Conservation (phyloP, 1,140 invertebrate genomes). For the Magallana gigas region DNA sequence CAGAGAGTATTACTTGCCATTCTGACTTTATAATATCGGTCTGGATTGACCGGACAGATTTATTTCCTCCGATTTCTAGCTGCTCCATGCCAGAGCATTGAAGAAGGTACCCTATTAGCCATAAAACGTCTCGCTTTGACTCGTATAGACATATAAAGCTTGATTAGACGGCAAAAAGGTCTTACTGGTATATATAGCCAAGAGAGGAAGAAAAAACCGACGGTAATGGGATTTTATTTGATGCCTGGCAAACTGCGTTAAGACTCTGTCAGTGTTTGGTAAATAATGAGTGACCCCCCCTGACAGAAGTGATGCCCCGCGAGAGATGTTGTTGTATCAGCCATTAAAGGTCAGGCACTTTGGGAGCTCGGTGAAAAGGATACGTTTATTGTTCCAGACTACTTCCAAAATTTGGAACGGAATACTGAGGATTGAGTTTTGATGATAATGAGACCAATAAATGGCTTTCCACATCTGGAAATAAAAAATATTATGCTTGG, state of each 20-base stretch:
- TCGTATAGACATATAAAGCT: background rate
- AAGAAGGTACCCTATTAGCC: background rate
- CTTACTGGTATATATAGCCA: background rate
- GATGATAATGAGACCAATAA: too few relatives aligned
- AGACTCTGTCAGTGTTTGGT: background rate
- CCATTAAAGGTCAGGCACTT: too few relatives aligned
- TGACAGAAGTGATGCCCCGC: background rate
- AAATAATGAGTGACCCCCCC: constrained; percentile 21
- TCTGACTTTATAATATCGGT: background rate
- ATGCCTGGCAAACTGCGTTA: background rate
- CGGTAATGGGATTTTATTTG: constrained; percentile 2
- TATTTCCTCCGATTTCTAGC: background rate
- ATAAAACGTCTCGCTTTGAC: background rate
- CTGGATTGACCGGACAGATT: constrained; percentile 11
- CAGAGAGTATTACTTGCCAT: background rate
- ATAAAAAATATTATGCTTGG: too few relatives aligned
- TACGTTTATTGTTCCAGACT: too few relatives aligned
- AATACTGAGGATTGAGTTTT: too few relatives aligned
- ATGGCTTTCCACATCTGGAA: too few relatives aligned
- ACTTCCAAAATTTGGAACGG: too few relatives aligned
- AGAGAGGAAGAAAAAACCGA: background rate
- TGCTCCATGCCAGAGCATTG: background rate
- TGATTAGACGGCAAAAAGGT: constrained; percentile 18
- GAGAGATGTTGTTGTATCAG: background rate
- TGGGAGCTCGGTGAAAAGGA: too few relatives aligned